A percentile compares a stretch with the other conserved stretches of the same genome.
Conservation (phyloP, 2,113 vertebrate species). For the Malurus melanocephalus region DNA sequence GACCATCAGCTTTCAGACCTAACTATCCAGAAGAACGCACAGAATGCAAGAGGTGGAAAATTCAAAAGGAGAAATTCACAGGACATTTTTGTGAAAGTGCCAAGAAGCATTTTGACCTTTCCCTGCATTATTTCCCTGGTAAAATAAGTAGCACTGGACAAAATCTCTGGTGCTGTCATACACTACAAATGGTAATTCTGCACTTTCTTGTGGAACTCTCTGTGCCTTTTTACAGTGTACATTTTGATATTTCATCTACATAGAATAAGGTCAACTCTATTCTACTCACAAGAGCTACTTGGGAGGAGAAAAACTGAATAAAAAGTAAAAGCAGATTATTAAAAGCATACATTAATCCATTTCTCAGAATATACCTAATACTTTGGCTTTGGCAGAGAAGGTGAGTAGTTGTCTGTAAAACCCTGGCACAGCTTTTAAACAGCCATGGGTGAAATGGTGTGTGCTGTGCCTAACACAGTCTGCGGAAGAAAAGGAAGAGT, state of each 20-base stretch:
- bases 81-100: slow-evolving; percentile 7
- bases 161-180: not conserved
- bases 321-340: not conserved
- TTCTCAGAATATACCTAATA: not conserved
- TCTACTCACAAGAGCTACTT: not conserved
- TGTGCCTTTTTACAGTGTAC: not conserved
- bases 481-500: not conserved
- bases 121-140: not conserved
- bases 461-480: not conserved
- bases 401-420: not conserved
- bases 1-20: slow-evolving; percentile 34
- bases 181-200: not conserved
- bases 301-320: not conserved
- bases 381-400: not conserved
- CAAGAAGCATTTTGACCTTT: slow-evolving; percentile 33
- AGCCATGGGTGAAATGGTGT: not conserved
- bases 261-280: not conserved
- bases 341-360: not conserved
- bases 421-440: not conserved
- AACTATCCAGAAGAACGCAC: slow-evolving; percentile 34
- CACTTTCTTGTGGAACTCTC: not conserved
- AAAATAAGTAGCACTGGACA: slow-evolving; percentile 6
- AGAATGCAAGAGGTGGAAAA: slow-evolving; percentile 46
- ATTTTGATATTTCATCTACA: not conserved
- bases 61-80: not conserved